These are phyloP conservation scores for Psylliodes chrysocephalus DNA, from an alignment of 2,888 invertebrate species.

Conservation along the genomic window DNA sequence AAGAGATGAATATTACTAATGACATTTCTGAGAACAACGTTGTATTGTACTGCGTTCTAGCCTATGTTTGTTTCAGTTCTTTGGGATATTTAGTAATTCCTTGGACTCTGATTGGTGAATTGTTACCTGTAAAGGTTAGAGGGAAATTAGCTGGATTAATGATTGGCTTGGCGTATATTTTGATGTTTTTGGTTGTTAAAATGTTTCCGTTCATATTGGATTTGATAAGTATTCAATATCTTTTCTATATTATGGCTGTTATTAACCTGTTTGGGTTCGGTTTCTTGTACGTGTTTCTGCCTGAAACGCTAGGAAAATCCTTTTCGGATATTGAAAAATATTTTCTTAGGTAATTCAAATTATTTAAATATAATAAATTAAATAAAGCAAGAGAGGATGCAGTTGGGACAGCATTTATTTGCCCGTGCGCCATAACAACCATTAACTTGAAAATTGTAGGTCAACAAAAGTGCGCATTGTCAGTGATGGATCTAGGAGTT, in stretches of 20 bases:
- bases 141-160: slow-evolving; percentile 67
- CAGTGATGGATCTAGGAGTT: too few relatives aligned
- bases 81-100: slow-evolving; percentile 69
- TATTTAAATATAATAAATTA: background rate
- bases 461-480: too few relatives aligned
- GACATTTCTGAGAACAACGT: slow-evolving; percentile 59
- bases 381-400: too few relatives aligned
- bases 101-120: slow-evolving; percentile 69
- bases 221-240: slow-evolving; percentile 60
- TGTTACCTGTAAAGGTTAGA: slow-evolving; percentile 67
- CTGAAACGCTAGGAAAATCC: slow-evolving; percentile 70
- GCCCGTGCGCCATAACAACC: too few relatives aligned
- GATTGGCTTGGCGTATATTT: slow-evolving; percentile 66
- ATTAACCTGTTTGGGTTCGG: slow-evolving; percentile 63
- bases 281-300: slow-evolving; percentile 66
- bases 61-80: slow-evolving; percentile 67
- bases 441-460: too few relatives aligned
- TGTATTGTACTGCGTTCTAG: slow-evolving; percentile 64
- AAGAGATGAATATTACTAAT: slow-evolving; percentile 48
- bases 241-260: slow-evolving; percentile 66
- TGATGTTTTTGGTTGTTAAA: slow-evolving; percentile 69
- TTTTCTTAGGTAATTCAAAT: slow-evolving; percentile 58
- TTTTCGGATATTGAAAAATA: slow-evolving; percentile 67
- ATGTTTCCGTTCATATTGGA: slow-evolving; percentile 65
- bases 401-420: too few relatives aligned